Base-by-base conservation (phyloP, 2,113 vertebrate genomes). In the Naja naja region DNA sequence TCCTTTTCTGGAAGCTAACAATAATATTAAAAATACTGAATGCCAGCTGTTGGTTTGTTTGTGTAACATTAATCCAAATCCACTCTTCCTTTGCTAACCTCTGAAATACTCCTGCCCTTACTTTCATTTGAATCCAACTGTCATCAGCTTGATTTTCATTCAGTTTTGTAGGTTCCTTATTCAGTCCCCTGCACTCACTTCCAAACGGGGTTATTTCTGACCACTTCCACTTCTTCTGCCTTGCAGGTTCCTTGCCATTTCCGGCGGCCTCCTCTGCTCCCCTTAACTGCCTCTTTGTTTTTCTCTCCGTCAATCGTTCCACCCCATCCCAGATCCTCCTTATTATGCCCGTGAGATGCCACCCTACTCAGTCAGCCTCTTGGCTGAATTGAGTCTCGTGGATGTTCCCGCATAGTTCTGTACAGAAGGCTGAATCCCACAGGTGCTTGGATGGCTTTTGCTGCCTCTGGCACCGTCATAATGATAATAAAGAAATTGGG, bases 261-360 rank as follows among this genome's bases (percentile, higher is more conserved):
- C 16, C 0, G n/a, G 6, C 0, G 0, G 16, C 69, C n/a, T 39
- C n/a, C n/a, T 8, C n/a, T 74, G n/a, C 16, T 34, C n/a, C n/a
- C 64, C 30, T n/a, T n/a, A 4, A 16, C 12, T 0, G 60, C 60
- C 60, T 9, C 58, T 64, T 30, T 27, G 27, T 30, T 64, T 30
- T 64, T n/a, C 60, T 64, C 60, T 64, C 30, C 4, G 3, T n/a
- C 9, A 60, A 12, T n/a, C 27, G 0, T 64, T 1, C 60, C 30
- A n/a, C 11, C 27, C 30, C 27, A n/a, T 14, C 11, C 14, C 27
- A 30, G 30, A 64, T n/a, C 60, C 60, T 30, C 27, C 60, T 12
- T 12, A 14, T 64, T 14, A 64, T 30, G 11, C 27, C 11, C 60
- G 12, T 64, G 60, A 64, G 60, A n/a, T 64, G 60, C 60, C 30